These are phyloP conservation scores for Lemur catta DNA, from an alignment of 2,797 vertebrate genomes.

Conservation along the genomic window DNA sequence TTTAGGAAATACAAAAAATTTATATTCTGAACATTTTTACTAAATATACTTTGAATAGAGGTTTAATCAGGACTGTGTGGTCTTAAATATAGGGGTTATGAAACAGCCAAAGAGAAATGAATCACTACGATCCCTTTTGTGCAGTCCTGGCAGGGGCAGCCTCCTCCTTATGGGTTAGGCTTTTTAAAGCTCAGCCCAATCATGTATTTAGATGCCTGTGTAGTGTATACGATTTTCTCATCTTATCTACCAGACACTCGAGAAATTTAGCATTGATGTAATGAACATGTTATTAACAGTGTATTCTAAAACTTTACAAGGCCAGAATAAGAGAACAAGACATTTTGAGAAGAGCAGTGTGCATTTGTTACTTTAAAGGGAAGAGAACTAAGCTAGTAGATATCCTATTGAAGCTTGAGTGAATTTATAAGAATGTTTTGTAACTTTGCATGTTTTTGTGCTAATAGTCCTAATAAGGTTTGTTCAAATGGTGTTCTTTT, in stretches of 20 bases:
- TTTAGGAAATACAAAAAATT: not conserved
- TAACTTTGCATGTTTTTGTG: slow-evolving; percentile 16
- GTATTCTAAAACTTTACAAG: not conserved
- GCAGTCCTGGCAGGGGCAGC: not conserved
- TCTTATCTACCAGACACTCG: not conserved
- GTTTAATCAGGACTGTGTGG: not conserved
- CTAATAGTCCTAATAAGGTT: not conserved
- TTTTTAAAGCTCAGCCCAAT: not conserved
- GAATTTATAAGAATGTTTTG: not conserved
- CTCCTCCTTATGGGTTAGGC: not conserved
- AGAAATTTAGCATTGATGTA: not conserved
- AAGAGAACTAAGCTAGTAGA: not conserved
- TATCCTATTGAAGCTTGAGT: not conserved
- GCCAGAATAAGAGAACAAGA: not conserved
- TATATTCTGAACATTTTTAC: not conserved
- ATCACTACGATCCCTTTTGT: not conserved
- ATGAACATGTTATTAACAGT: not conserved
- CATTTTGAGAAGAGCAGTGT: not conserved
- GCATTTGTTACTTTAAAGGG: not conserved
- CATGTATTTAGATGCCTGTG: not conserved
- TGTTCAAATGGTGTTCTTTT: not conserved
- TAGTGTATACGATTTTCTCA: not conserved
- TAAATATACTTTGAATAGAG: not conserved
- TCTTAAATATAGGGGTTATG: not conserved
- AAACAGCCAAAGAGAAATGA: not conserved